Evolutionary conservation across 2,888 invertebrate species (phyloP).

Genomic region (Peribatodes rhomboidaria): DNA sequence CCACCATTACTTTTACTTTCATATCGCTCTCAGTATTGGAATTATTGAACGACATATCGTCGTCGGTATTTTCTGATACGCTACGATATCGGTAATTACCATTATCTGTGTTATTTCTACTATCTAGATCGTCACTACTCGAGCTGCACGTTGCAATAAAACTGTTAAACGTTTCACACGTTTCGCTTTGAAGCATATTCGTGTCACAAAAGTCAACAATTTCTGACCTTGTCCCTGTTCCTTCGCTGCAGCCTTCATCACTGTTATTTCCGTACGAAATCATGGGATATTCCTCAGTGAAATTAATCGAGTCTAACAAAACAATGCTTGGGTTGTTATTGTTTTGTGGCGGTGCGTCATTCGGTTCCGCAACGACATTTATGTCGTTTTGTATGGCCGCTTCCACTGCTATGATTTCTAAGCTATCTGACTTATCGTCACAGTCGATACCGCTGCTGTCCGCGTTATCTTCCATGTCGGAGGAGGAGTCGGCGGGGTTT

Average conservation of each 20-base stretch:
- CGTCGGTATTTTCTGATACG: constrained; percentile 72
- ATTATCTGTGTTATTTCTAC: constrained; percentile 64
- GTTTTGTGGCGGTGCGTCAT: constrained; percentile 57
- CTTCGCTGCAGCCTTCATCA: constrained; percentile 62
- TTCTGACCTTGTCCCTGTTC: constrained; percentile 57
- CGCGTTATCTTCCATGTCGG: constrained; percentile 87
- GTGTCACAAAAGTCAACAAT: constrained; percentile 75
- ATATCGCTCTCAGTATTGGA: constrained; percentile 64
- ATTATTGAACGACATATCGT: constrained; percentile 71
- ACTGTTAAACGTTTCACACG: constrained; percentile 78
- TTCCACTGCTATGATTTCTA: constrained; percentile 73
- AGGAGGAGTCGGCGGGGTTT: constrained; percentile 88
- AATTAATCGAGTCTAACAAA: constrained; percentile 73
- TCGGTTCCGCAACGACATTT: constrained; percentile 59
- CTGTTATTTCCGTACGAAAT: constrained; percentile 65
- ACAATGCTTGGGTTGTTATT: constrained; percentile 66
- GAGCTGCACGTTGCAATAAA: constrained; percentile 75
- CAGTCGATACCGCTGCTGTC: constrained; percentile 87
- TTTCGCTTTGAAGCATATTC: constrained; percentile 82
- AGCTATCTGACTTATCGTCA: constrained; percentile 85
- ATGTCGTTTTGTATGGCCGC: constrained; percentile 64
- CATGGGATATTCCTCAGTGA: constrained; percentile 71
- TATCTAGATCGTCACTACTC: constrained; percentile 70
- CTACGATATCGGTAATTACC: constrained; percentile 67
- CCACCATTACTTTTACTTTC: constrained; percentile 75